A percentile compares a stretch with the other conserved stretches of the same genome.
Conservation (phyloP, 2,797 vertebrate species). For the Catamblyrhynchus diadema region DNA sequence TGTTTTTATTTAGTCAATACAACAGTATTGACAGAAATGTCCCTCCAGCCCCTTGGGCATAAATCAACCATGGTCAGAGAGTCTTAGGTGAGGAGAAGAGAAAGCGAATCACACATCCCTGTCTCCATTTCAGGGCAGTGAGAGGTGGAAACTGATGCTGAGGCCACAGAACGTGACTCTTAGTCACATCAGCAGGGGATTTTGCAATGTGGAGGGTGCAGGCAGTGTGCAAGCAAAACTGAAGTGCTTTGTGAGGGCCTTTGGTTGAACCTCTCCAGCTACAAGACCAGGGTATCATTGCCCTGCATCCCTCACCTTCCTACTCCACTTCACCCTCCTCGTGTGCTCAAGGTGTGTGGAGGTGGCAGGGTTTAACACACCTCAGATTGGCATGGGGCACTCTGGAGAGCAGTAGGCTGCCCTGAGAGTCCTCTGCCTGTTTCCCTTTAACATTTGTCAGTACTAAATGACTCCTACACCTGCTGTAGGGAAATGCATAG, state of each 20-base stretch:
- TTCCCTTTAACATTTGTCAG: not conserved
- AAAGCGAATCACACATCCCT: not conserved
- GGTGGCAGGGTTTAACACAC: not conserved
- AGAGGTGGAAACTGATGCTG: not conserved
- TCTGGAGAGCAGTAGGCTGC: not conserved
- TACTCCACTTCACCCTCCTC: not conserved
- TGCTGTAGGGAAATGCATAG: not conserved
- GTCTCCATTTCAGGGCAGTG: not conserved
- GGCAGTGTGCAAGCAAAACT: not conserved
- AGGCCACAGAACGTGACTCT: slow-evolving; percentile 19
- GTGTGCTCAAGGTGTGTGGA: not conserved
- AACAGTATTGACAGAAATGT: not conserved
- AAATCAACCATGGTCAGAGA: not conserved
- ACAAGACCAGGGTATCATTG: not conserved
- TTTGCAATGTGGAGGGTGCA: slow-evolving; percentile 15
- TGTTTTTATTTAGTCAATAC: not conserved
- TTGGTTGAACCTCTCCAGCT: not conserved
- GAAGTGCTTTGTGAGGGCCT: not conserved
- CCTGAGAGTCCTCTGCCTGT: not conserved
- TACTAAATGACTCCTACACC: not conserved
- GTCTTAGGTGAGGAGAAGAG: slow-evolving; percentile 16
- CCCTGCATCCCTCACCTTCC: not conserved
- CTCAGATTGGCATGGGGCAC: not conserved
- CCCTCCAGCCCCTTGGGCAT: not conserved
- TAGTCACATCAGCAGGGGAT: slow-evolving; percentile 23